Evolutionary conservation across 1,140 invertebrate genomes (phyloP), one percentile per base, ranked within the genome.

Genomic region (Diorhabda carinulata): DNA sequence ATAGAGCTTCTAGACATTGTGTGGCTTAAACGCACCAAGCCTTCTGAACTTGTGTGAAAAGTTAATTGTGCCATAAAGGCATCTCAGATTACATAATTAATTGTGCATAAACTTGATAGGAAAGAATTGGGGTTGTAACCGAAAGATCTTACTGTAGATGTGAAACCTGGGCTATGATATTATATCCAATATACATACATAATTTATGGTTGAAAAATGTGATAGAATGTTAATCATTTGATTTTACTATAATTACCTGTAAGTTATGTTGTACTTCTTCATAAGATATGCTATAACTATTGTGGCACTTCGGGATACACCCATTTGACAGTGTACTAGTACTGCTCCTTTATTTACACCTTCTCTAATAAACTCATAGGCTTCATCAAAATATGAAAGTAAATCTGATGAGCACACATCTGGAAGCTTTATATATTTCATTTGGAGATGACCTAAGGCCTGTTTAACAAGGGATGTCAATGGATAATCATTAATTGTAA

Each of bases 271-370:
- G 77, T 91, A 87, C 73, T 92, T 93, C 75, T 92, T 89, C 93
- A 96, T 95, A 5, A 93, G 80, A 78, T 90, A 95, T 5, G 91
- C 92, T 71, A 94, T 91, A 0, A 95, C 89, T 3, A 94, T 83
- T 0, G 92, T 90, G 2, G 92, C 90, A 74, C 92, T 94, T 68
- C 94, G 83, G 2, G 93, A 95, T 10, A 95, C 88, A 25, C 93
- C 92, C 77, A 89, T 93, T 76, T 93, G 92, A 81, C 93, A 95
- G 76, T 95, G 93, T 2, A 94, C 91, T 5, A 94, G 81, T 3
- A 93, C 84, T 70, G 81, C 87, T 25, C 88, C 87, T 44, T 84
- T 82, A 61, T 82, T 77, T 56, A 77, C 58, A 9, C 88, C 87
- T 9, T 85, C 78, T 66, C 85, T 84, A 47, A 95, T 93, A 74